Base-by-base conservation (phyloP, 2,797 vertebrate genomes). In the Microhierax caerulescens region DNA sequence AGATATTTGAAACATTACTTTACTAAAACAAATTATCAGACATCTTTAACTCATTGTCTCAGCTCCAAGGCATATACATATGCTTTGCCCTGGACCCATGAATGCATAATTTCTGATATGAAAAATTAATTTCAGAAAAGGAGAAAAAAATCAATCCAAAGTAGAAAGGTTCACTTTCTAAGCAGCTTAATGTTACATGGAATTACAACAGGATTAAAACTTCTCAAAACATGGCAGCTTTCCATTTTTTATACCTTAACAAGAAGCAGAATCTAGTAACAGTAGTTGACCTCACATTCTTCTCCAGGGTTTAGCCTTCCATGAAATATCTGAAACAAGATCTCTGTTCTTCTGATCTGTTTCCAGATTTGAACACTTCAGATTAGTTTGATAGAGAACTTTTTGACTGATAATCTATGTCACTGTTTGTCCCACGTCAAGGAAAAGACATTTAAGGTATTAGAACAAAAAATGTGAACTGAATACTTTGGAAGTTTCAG, bases 141-240 rank as follows among this genome's bases (percentile, higher is more conserved):
- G 30, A 65, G 36, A 77, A 85, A 73, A 90, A 78, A 65, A 57
- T 50, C 11, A 78, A 50, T 83, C 34, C 30, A 54, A 85, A 59
- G 13, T 45, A 79, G n/a, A 86, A 91, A 77, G 5, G 14, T 85
- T 90, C 88, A 68, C 61, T 20, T 90, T 91, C 50, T 85, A 67
- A 87, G 75, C 14, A 34, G 18, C 64, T 85, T 93, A 89, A 88
- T 90, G 67, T 90, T 57, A 93, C 53, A 75, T 19, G 9, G 45
- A 92, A 90, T 83, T 65, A 94, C 23, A 81, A 65, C 16, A 88
- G 78, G 51, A 93, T 88, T 84, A 93, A 94, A 79, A 65, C 19
- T 82, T 74, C 32, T 88, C 69, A 87, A 32, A 80, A 16, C 15
- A 45, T 25, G 24, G 37, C 18, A 88, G 45, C 17, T 88, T 81